These are phyloP conservation scores for Trissolcus basalis DNA, from an alignment of 1,140 invertebrate species.

Conservation along the genomic window DNA sequence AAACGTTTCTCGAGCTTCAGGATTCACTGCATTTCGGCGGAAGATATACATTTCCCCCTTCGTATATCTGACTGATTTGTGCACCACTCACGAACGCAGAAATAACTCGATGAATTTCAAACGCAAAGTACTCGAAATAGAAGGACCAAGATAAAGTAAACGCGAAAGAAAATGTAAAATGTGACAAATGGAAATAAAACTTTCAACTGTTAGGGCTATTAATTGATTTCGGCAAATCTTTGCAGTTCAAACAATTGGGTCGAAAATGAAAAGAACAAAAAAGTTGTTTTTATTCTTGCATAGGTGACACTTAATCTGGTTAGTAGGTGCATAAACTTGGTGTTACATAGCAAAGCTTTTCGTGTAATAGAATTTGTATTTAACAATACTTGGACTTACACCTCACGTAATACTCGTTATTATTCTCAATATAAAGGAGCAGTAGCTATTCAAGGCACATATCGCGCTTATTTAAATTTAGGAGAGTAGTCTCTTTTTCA, in stretches of 20 bases:
- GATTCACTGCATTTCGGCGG: slow-evolving; percentile 46
- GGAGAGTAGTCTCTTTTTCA: too few species aligned
- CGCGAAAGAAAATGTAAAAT: slow-evolving; percentile 22
- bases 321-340: too few species aligned
- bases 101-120: slow-evolving; percentile 51
- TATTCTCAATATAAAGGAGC: slow-evolving; percentile 47
- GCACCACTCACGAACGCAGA: slow-evolving; percentile 52
- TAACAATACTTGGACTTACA: slow-evolving; percentile 14
- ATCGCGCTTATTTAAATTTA: slow-evolving; percentile 4
- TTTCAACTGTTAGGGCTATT: too few species aligned
- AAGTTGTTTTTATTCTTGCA: too few species aligned
- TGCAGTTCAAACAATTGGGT: too few species aligned
- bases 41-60: slow-evolving; percentile 52
- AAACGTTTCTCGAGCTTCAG: slow-evolving; percentile 53
- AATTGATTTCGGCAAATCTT: too few species aligned
- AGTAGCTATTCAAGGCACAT: slow-evolving; percentile 21
- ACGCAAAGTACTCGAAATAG: slow-evolving; percentile 51
- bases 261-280: too few species aligned
- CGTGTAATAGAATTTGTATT: slow-evolving; percentile 42
- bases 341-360: slow-evolving; percentile 18
- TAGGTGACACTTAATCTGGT: too few species aligned
- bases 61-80: slow-evolving; percentile 52
- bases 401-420: slow-evolving; percentile 43
- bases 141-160: slow-evolving; percentile 40
- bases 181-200: slow-evolving; percentile 8